A percentile compares a stretch with the other conserved stretches of the same genome.
These are phyloP conservation scores for Bombus waltoni DNA, from an alignment of 1,140 invertebrate species.

Conservation along the genomic window DNA sequence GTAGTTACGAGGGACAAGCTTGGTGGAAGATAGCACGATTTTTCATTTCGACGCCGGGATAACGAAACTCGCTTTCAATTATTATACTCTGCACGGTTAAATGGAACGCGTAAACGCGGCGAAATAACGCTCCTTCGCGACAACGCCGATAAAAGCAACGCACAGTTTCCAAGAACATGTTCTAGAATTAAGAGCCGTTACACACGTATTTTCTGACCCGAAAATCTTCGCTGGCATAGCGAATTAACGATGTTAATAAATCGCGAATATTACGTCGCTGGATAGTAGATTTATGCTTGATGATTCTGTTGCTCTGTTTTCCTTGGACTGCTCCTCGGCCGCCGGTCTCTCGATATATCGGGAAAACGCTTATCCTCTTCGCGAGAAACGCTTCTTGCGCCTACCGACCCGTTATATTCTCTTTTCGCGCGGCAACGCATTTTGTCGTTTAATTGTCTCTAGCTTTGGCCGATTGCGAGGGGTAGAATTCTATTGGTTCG, in stretches of 20 bases:
- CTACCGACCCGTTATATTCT: background rate
- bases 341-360: background rate
- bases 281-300: slow-evolving; percentile 4
- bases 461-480: too few relatives aligned
- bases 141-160: background rate
- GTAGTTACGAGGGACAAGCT: background rate
- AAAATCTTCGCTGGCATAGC: background rate
- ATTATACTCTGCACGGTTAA: background rate
- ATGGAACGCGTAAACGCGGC: background rate
- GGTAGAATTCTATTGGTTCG: too few relatives aligned
- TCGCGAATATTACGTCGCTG: background rate
- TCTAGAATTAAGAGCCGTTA: background rate
- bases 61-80: slow-evolving; percentile 24
- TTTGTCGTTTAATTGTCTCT: background rate
- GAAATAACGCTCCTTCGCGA: background rate
- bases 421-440: background rate
- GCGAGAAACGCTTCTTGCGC: too few relatives aligned
- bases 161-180: background rate
- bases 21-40: background rate
- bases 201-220: background rate
- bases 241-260: background rate
- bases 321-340: too few relatives aligned
- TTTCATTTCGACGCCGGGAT: slow-evolving; percentile 20
- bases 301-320: slow-evolving; percentile 4
- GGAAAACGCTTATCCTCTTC: slow-evolving; percentile 11